Evolutionary conservation across 2,888 invertebrate genomes (phyloP), one percentile per base, ranked within the genome.

Genomic region (Pyrochroa serraticornis): DNA sequence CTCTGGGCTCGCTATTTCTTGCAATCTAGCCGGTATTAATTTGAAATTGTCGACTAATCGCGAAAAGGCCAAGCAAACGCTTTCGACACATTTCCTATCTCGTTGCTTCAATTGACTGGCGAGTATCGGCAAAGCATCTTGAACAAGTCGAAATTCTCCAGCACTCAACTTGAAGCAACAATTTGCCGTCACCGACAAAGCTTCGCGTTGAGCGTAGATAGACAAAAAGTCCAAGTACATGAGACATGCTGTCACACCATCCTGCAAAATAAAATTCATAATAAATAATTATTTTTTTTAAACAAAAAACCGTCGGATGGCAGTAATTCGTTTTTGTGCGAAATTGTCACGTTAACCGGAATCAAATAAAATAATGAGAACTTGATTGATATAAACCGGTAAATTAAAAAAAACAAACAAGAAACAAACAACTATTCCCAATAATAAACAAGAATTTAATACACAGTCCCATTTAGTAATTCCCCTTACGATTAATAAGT

Each of bases 151-250:
- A 80, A 98, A 98, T 81, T 99, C 98, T 72, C 97, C 97, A 0
- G 90, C 84, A 37, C 92, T 92, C 71, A 97, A 84, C 81, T 94
- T 96, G 78, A 95, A 91, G 78, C 97, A 98, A 80, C 98, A 99
- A 79, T 99, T 99, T 53, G 98, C 97, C 0, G 97, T 96, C 67
- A 98, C 94, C 14, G 95, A 93, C 51, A 99, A 83, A 1, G 98
- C 97, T 39, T 97, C 93, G 33, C 98, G 88, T 81, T 99, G 99
- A 8, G 98, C 97, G 75, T 94, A 93, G 72, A 97, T 96, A 42
- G 97, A 97, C 83, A 99, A 99, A 85, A 99, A 99, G 78, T 99
- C 99, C 77, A 99, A 84, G 78, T 94, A 98, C 74, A 92, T 97
- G 66, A 99, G 86, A 78, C 97, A 97, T 1, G 98, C 95, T 3